These are phyloP conservation scores for Synanthedon formicaeformis DNA, from an alignment of 2,888 invertebrate genomes.

Conservation along the genomic window DNA sequence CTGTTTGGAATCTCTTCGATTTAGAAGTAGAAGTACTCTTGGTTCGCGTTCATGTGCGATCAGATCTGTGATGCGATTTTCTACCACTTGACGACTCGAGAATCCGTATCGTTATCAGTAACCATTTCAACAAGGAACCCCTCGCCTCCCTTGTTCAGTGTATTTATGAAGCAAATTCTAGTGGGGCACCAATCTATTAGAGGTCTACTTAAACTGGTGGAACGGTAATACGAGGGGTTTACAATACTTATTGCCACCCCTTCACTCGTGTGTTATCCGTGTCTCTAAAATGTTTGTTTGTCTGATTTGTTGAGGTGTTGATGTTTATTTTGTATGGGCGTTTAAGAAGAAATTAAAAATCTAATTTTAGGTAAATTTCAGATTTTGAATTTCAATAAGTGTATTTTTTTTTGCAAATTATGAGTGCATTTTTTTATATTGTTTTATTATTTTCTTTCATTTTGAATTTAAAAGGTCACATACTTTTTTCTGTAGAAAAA, in stretches of 20 bases:
- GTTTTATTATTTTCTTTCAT: no score
- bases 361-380: no score
- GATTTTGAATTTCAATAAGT: no score
- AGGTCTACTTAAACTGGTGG: slow-evolving; percentile 16
- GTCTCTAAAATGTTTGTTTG: slow-evolving; percentile 34
- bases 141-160: neutral
- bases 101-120: slow-evolving; percentile 28
- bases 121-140: slow-evolving; percentile 15
- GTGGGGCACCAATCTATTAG: neutral
- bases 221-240: slow-evolving; percentile 24
- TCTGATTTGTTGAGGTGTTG: slow-evolving; percentile 21
- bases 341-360: no score
- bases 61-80: slow-evolving; percentile 49
- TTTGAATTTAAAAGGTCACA: no score
- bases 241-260: slow-evolving; percentile 29
- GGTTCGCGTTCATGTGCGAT: slow-evolving; percentile 5
- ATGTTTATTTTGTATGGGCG: neutral
- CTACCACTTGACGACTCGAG: slow-evolving; percentile 48
- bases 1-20: neutral
- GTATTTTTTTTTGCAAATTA: no score
- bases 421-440: no score
- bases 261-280: slow-evolving; percentile 19
- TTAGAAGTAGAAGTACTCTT: neutral
- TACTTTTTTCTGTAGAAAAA: no score
- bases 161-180: neutral